Conservation (phyloP, 2,113 vertebrate species). For the Lontra canadensis region DNA sequence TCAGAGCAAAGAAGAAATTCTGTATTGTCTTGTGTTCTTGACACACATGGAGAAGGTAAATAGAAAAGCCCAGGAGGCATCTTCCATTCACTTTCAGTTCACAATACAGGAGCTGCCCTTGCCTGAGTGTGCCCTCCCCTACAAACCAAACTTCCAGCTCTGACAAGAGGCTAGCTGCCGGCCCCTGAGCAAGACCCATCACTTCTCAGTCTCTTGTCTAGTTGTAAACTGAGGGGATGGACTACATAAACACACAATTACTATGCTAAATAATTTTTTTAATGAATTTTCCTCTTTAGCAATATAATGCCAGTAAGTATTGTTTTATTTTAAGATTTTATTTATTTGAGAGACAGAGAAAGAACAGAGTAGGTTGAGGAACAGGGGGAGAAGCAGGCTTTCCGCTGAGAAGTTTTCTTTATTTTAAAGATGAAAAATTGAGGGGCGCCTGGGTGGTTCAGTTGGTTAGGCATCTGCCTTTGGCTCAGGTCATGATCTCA, state of each 20-base stretch:
- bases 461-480: too few species aligned
- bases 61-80: neutral
- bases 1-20: conserved; percentile 5
- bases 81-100: neutral
- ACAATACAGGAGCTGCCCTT: neutral
- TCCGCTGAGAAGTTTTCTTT: neutral
- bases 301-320: neutral
- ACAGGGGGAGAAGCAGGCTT: neutral
- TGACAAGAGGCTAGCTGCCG: neutral
- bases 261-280: neutral
- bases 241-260: neutral
- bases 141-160: neutral
- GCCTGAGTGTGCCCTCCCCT: neutral
- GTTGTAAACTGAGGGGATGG: neutral
- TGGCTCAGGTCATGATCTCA: too few species aligned
- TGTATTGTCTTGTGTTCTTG: neutral
- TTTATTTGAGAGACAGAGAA: neutral
- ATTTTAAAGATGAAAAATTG: neutral
- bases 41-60: neutral
- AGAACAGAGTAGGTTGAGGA: neutral
- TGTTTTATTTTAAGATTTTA: neutral
- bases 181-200: neutral
- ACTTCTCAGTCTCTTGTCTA: neutral
- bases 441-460: neutral
- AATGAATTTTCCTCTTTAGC: neutral